A percentile compares a stretch with the other conserved stretches of the same genome.
These are phyloP conservation scores for Cathartes aura DNA, from an alignment of 2,113 vertebrate species.

Conservation along the genomic window DNA sequence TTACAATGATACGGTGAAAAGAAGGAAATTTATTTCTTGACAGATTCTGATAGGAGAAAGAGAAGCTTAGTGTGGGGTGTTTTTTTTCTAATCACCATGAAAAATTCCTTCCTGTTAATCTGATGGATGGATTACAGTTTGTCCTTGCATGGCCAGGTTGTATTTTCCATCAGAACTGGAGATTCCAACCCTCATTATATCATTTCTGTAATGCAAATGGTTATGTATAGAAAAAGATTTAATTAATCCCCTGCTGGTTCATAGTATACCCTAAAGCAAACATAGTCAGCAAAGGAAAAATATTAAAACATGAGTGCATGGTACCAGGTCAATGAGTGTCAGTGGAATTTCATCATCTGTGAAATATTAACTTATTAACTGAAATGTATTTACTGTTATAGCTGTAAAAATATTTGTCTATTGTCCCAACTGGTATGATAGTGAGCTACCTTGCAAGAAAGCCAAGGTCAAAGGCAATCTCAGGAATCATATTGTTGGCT, in stretches of 20 bases:
- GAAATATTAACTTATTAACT: slow-evolving; percentile 67
- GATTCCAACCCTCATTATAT: slow-evolving; percentile 56
- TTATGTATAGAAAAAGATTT: slow-evolving; percentile 56
- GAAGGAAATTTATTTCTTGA: slow-evolving; percentile 58
- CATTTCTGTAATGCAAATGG: slow-evolving; percentile 65
- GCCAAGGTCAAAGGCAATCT: slow-evolving; percentile 50
- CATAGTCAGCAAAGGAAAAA: slow-evolving; percentile 22
- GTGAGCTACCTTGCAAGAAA: slow-evolving; percentile 4
- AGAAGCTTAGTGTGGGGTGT: neutral
- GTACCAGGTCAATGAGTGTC: slow-evolving; percentile 52
- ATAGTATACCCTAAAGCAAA: slow-evolving; percentile 63
- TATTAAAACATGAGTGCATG: neutral
- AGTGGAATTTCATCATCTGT: slow-evolving; percentile 59
- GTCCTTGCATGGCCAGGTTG: slow-evolving; percentile 47
- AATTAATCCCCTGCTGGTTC: slow-evolving; percentile 72
- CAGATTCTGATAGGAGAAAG: slow-evolving; percentile 30
- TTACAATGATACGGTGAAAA: neutral
- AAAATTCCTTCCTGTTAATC: slow-evolving; percentile 55
- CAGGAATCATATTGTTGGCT: slow-evolving; percentile 9
- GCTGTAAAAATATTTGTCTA: slow-evolving; percentile 65
- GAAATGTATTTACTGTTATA: slow-evolving; percentile 34
- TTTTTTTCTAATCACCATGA: slow-evolving; percentile 24
- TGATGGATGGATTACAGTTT: slow-evolving; percentile 62
- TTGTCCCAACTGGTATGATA: slow-evolving; percentile 10
- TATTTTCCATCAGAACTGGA: slow-evolving; percentile 52